phyloP scores from a whole-genome alignment of 2,797 vertebrate species.

The Bradypodion ventrale region DNA sequence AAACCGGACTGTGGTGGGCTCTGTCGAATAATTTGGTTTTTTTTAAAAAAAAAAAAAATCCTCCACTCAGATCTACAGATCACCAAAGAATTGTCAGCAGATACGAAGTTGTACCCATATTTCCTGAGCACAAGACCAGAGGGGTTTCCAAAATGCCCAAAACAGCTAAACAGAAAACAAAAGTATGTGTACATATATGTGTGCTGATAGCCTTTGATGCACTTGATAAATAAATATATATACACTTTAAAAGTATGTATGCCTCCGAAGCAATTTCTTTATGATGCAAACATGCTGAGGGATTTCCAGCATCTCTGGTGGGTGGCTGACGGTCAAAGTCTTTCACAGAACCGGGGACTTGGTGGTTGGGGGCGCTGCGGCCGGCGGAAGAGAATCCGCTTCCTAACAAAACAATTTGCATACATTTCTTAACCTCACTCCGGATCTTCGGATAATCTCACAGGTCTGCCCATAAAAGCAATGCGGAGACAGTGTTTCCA shows the following conservation, averaged over 20 bases:
- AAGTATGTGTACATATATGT: background rate
- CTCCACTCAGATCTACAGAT: constrained; percentile 10
- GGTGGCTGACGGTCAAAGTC: constrained; percentile 8
- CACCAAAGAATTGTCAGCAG: background rate
- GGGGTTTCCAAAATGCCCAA: constrained; percentile 33
- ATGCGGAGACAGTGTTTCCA: constrained; percentile 37
- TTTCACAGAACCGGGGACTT: background rate
- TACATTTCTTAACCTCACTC: background rate
- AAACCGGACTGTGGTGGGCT: constrained; percentile 5
- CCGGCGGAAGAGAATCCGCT: background rate
- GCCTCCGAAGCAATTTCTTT: background rate
- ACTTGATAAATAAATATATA: constrained; percentile 1
- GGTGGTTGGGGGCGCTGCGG: no score
- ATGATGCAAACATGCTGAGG: background rate
- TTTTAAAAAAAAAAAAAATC: background rate
- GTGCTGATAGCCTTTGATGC: background rate
- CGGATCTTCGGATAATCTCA: background rate
- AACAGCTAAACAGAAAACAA: constrained; percentile 28
- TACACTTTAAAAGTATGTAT: background rate
- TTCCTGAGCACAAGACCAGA: constrained; percentile 11
- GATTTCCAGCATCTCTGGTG: background rate
- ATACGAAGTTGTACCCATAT: background rate
- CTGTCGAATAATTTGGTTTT: constrained; percentile 40
- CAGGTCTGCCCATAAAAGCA: background rate
- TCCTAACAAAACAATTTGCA: background rate